Percentiles rank a stretch among this genome's conserved stretches.
Conservation (phyloP, 2,888 invertebrate species). For the Eilema griseolum region DNA sequence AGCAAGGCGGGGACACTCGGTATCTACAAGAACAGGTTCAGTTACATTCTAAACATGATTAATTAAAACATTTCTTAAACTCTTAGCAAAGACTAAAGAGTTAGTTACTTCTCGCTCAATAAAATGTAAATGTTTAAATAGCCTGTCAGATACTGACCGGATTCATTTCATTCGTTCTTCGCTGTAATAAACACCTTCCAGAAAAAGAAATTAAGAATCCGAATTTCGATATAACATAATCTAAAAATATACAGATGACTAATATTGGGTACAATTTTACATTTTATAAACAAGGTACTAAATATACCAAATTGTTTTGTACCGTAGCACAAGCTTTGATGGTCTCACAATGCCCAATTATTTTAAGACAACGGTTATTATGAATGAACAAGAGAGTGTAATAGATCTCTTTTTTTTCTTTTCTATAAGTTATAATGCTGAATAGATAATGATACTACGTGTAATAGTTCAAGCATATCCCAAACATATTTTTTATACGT, state of each 20-base stretch:
- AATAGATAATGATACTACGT: too few species aligned
- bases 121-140: background rate
- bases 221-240: conserved; percentile 58
- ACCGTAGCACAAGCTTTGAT: conserved; percentile 44
- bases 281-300: conserved; percentile 44
- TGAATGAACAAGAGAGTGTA: conserved; percentile 27
- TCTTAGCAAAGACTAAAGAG: background rate
- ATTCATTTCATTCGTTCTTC: background rate
- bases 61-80: background rate
- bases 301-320: conserved; percentile 26
- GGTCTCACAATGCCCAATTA: conserved; percentile 19
- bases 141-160: background rate
- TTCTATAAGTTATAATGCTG: too few species aligned
- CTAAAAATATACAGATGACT: conserved; percentile 45
- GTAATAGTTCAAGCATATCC: too few species aligned
- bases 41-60: too few species aligned
- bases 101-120: background rate
- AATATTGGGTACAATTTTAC: conserved; percentile 61
- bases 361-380: conserved; percentile 16
- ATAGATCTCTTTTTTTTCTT: background rate
- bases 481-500: too few species aligned
- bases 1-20: too few species aligned
- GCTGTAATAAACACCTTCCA: background rate
- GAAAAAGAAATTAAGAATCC: conserved; percentile 43
- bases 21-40: too few species aligned